Base-by-base conservation (phyloP, 2,888 invertebrate genomes). In the Trachelus stipa region DNA sequence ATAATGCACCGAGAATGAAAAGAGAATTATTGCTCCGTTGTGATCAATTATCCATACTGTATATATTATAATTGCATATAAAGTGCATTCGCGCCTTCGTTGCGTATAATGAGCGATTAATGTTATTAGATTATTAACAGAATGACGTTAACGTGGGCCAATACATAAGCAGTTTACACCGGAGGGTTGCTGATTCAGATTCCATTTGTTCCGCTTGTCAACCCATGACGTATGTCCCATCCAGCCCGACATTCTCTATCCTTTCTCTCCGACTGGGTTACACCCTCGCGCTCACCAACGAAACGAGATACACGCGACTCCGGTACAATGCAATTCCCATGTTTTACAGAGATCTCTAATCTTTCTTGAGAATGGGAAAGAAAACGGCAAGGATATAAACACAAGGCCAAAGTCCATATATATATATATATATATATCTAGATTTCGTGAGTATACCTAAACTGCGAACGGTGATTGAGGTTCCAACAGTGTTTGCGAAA, bases 151-250 rank as follows among this genome's bases (percentile, higher is more conserved):
- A 12, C 37, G 30, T n/a, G 71, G 77, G 68, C 23, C 84, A 80
- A 86, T 86, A 86, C 79, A 85, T 87, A 89, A 89, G 88, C 88
- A 88, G 88, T 87, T 89, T 88, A 87, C 85, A 85, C 85, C 84
- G 81, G 83, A 88, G 91, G 87, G 90, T 88, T 89, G 91, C 91
- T 91, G 88, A 89, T 91, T 90, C 91, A 91, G 90, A 90, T 91
- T 91, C 91, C 90, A 91, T 91, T 91, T 90, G 91, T 91, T 91
- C 91, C 91, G 90, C 88, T 87, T 90, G 91, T 91, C 91, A 89
- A 82, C 85, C 85, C 87, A 87, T 91, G 91, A 91, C 90, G 86
- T 88, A 90, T 88, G 87, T 89, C 88, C 90, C 84, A 88, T 88
- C 88, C 85, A 84, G 81, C 87, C 84, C 86, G 85, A 85, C 85